A percentile compares a stretch with the other conserved stretches of the same genome.
phyloP scores from a whole-genome alignment of 2,113 vertebrate genomes.

The Halichoeres trimaculatus region DNA sequence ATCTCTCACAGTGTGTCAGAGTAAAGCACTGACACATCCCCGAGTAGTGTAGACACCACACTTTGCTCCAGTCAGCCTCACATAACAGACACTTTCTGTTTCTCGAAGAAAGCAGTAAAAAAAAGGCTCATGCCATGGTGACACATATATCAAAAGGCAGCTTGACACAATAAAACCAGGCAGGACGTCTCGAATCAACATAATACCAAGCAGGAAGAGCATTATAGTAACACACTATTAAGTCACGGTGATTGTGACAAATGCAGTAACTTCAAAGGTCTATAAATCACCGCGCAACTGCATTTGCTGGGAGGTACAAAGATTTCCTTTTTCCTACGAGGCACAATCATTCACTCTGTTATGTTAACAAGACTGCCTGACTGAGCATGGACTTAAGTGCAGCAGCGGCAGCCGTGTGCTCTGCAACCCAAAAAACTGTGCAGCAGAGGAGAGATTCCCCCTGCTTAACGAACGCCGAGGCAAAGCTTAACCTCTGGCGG shows the following conservation, averaged over 20 bases:
- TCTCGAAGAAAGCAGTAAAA: conserved; percentile 38
- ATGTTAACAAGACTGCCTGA: conserved; percentile 72
- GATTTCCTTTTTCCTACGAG: conserved; percentile 55
- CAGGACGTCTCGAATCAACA: conserved; percentile 47
- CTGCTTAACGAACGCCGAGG: conserved; percentile 43
- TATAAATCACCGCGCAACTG: conserved; percentile 66
- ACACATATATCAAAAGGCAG: conserved; percentile 46
- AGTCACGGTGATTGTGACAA: conserved; percentile 67
- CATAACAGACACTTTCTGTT: conserved; percentile 50
- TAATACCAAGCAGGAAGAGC: conserved; percentile 37
- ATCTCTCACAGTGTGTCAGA: conserved; percentile 41
- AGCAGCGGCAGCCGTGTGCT: conserved; percentile 27
- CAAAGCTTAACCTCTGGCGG: conserved; percentile 67
- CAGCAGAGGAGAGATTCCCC: conserved; percentile 38
- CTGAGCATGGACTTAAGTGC: conserved; percentile 64
- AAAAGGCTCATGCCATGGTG: conserved; percentile 8
- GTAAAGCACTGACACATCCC: conserved; percentile 44
- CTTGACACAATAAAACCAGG: conserved; percentile 53
- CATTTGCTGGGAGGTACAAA: conserved; percentile 58
- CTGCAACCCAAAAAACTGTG: conserved; percentile 14
- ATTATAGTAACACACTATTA: conserved; percentile 51
- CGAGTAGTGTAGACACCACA: conserved; percentile 49
- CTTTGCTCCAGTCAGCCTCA: conserved; percentile 42
- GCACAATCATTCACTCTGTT: conserved; percentile 69
- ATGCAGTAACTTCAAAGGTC: conserved; percentile 62